Evolutionary conservation across 2,113 vertebrate species (phyloP).

Genomic region (Cyanoramphus novaezelandiae): DNA sequence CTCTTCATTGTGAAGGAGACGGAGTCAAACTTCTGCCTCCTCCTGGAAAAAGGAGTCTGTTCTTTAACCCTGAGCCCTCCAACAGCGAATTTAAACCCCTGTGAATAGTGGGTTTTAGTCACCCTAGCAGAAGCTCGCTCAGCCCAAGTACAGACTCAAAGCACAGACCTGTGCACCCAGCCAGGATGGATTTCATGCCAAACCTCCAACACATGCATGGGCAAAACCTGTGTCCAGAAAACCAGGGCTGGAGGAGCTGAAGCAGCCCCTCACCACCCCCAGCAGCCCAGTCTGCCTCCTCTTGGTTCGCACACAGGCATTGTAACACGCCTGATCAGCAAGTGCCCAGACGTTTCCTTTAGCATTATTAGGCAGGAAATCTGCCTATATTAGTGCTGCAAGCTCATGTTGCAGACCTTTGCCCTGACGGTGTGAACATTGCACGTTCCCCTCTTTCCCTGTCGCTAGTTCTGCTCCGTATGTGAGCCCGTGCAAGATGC

Average conservation of each 20-base stretch:
- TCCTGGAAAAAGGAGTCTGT: background rate
- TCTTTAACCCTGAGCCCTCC: background rate
- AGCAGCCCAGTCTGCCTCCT: background rate
- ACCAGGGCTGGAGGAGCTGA: background rate
- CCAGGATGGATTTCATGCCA: background rate
- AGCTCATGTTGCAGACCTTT: constrained; percentile 38
- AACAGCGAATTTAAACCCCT: background rate
- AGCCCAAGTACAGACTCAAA: background rate
- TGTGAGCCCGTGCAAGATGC: background rate
- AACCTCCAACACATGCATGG: background rate
- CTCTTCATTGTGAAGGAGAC: background rate
- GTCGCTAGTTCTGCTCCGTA: accelerated
- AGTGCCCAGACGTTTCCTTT: background rate
- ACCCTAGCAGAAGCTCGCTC: background rate
- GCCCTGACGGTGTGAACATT: background rate
- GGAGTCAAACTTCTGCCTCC: background rate
- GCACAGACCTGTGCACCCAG: background rate
- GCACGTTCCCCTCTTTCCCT: background rate
- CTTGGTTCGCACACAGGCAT: accelerated
- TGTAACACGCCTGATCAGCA: background rate
- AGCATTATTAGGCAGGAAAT: constrained; percentile 12
- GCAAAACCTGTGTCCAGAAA: background rate
- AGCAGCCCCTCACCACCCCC: background rate
- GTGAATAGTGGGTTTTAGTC: background rate
- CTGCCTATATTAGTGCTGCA: background rate